Evolutionary conservation across 2,797 vertebrate genomes (phyloP).

Genomic region (Peromyscus melanophrys): DNA sequence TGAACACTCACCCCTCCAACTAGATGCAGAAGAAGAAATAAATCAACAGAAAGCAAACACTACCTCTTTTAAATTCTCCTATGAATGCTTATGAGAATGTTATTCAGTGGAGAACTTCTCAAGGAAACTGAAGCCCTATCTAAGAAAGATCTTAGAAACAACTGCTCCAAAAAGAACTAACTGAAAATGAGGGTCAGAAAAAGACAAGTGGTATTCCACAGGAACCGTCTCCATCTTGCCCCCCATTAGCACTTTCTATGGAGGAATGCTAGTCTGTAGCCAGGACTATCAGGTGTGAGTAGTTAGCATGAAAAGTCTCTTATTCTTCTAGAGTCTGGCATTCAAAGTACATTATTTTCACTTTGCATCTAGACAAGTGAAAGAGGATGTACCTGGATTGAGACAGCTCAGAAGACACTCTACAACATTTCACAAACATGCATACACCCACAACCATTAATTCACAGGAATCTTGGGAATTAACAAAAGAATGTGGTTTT

Average conservation of each 20-base stretch:
- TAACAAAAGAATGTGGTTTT: constrained; percentile 34
- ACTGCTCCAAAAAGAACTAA: neutral
- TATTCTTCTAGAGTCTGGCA: neutral
- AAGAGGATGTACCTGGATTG: neutral
- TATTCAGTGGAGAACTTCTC: neutral
- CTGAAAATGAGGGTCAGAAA: neutral
- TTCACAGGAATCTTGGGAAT: neutral
- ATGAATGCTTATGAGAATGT: neutral
- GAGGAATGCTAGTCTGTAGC: neutral
- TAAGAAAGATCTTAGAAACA: neutral
- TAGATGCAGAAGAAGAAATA: neutral
- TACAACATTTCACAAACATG: neutral
- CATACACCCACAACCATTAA: neutral
- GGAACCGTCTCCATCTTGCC: neutral
- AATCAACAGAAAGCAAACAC: neutral
- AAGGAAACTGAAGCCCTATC: neutral
- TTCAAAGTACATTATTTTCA: constrained; percentile 35
- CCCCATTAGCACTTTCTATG: no score
- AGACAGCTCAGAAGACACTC: constrained; percentile 2
- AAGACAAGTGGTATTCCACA: neutral
- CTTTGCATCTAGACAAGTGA: neutral
- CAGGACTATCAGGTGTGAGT: neutral
- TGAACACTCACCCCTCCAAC: neutral
- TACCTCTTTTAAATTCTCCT: neutral
- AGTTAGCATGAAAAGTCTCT: neutral